Evolutionary conservation across 1,140 invertebrate genomes (phyloP).

Genomic region (Sminthurinus signatus): DNA sequence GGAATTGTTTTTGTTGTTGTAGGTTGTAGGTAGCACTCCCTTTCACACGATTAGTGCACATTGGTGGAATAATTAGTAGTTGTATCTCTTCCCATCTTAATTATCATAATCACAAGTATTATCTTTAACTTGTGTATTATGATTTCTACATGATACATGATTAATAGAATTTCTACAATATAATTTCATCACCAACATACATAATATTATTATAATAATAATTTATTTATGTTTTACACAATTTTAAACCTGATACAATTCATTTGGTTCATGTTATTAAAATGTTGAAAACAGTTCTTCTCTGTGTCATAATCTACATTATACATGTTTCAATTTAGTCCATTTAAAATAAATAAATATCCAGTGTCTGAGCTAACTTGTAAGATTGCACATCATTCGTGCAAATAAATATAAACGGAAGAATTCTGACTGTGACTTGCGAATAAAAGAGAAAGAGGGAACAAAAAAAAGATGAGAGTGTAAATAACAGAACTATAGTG

Average conservation of each 20-base stretch:
- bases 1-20: neutral
- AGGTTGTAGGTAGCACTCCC: neutral
- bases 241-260: neutral
- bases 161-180: neutral
- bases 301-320: too few relatives aligned
- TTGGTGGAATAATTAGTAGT: neutral
- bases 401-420: neutral
- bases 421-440: neutral
- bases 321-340: neutral
- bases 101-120: neutral
- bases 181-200: neutral
- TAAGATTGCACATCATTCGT: neutral
- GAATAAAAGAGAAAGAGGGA: neutral
- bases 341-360: neutral
- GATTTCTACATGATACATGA: neutral
- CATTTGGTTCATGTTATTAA: neutral
- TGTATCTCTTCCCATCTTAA: neutral
- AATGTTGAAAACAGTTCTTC: too few relatives aligned
- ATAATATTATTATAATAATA: neutral
- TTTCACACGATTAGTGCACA: neutral
- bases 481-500: constrained; percentile 10
- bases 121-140: neutral
- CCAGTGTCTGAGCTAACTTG: neutral
- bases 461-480: constrained; percentile 5
- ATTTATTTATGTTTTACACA: neutral